These are phyloP conservation scores for Coelinius sp. DNA, from an alignment of 2,888 invertebrate genomes.

Conservation along the genomic window DNA sequence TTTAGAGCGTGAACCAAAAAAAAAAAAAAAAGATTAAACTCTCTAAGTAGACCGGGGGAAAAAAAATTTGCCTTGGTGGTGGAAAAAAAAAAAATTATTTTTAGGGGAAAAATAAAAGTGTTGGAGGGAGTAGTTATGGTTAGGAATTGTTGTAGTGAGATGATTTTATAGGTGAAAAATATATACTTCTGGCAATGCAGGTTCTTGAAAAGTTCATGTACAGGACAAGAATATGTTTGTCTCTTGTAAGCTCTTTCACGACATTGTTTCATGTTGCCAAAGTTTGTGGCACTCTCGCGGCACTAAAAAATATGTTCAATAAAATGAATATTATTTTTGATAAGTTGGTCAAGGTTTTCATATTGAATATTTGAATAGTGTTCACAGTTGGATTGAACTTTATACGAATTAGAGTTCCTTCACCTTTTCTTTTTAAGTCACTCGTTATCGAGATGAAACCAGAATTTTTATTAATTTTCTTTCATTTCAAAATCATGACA, in stretches of 20 bases:
- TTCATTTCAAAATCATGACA: too few species aligned
- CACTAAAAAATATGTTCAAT: neutral
- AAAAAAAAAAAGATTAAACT: neutral
- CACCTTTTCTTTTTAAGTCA: too few species aligned
- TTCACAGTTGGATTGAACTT: too few species aligned
- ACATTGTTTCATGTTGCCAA: slow-evolving; percentile 19
- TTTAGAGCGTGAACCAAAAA: slow-evolving; percentile 37
- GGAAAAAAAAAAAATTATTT: neutral
- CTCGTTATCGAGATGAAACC: too few species aligned
- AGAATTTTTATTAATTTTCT: too few species aligned
- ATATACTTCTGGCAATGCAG: slow-evolving; percentile 11
- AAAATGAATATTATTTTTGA: slow-evolving; percentile 17
- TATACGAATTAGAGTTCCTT: too few species aligned
- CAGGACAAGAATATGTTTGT: slow-evolving; percentile 15
- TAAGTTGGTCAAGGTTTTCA: slow-evolving; percentile 5
- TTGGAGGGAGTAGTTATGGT: neutral
- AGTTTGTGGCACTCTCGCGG: neutral
- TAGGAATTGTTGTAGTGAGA: neutral
- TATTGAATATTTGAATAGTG: too few species aligned
- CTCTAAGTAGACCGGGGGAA: neutral
- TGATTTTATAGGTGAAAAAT: neutral
- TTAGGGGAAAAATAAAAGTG: neutral
- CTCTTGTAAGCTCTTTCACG: neutral
- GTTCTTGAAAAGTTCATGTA: slow-evolving; percentile 8
- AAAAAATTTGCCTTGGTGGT: neutral